Evolutionary conservation across 2,797 vertebrate species (phyloP).

Genomic region (Catostomus latipinnis): DNA sequence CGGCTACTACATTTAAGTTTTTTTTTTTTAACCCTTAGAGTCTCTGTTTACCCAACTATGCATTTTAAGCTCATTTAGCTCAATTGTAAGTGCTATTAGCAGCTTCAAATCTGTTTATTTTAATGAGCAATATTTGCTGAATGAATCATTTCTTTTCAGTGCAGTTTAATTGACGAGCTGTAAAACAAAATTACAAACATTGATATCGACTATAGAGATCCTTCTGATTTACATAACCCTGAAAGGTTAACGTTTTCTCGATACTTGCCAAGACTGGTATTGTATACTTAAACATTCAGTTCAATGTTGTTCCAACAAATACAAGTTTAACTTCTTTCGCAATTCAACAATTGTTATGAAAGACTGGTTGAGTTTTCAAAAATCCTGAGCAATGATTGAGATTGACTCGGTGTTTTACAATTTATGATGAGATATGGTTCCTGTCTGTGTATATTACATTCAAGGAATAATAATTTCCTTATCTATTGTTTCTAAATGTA

Average conservation of each 20-base stretch:
- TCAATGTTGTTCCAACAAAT: background rate
- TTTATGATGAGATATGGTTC: background rate
- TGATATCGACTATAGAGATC: background rate
- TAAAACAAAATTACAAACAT: conserved; percentile 2
- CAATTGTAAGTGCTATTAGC: too few relatives aligned
- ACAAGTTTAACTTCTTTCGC: background rate
- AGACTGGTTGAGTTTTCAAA: background rate
- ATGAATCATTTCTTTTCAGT: background rate
- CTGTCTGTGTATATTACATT: background rate
- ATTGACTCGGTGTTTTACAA: background rate
- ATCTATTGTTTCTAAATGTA: background rate
- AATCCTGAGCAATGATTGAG: background rate
- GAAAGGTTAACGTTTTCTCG: background rate
- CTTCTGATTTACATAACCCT: background rate
- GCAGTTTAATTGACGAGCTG: background rate
- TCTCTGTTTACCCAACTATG: too few relatives aligned
- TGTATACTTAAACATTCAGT: conserved; percentile 14
- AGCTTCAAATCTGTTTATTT: too few relatives aligned
- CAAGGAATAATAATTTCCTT: background rate
- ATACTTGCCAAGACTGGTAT: background rate
- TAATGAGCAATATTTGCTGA: background rate
- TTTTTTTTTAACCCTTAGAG: too few relatives aligned
- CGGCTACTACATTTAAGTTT: too few relatives aligned
- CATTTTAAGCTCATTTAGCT: too few relatives aligned
- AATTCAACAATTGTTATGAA: background rate